A percentile compares a stretch with the other conserved stretches of the same genome.
Evolutionary conservation across 1,140 invertebrate species (phyloP).

Genomic region (Acromyrmex charruanus): DNA sequence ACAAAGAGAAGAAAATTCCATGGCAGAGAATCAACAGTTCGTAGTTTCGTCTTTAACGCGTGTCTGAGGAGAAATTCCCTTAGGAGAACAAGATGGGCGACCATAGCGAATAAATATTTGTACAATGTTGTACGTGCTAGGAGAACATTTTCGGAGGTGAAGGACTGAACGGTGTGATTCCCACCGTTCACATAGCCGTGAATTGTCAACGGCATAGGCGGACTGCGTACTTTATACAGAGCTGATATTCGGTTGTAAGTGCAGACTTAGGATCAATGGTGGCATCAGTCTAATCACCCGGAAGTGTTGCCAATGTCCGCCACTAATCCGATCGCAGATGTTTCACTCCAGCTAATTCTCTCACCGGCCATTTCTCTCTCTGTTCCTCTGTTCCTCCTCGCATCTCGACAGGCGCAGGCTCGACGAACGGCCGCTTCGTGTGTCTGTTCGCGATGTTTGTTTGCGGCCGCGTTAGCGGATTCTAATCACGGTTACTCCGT

Average conservation of each 20-base stretch:
- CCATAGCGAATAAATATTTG: constrained; percentile 53
- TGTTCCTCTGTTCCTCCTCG: not conserved
- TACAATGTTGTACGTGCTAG: constrained; percentile 22
- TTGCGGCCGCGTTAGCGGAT: constrained; percentile 77
- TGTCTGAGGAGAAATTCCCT: constrained; percentile 52
- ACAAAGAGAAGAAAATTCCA: constrained; percentile 22
- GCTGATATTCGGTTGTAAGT: constrained; percentile 73
- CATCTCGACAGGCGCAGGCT: constrained; percentile 9
- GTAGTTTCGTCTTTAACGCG: constrained; percentile 56
- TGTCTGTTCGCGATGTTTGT: constrained; percentile 78
- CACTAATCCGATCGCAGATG: constrained; percentile 83
- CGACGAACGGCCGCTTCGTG: constrained; percentile 59
- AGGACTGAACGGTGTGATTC: not conserved
- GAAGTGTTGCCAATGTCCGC: constrained; percentile 82
- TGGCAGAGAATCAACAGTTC: constrained; percentile 13
- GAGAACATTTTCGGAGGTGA: constrained; percentile 5
- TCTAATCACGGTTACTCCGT: constrained; percentile 74
- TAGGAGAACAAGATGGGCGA: not conserved
- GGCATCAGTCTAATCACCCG: constrained; percentile 82
- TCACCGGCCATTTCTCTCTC: not conserved
- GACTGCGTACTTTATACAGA: constrained; percentile 56
- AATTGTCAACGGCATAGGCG: constrained; percentile 12
- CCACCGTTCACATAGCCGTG: constrained; percentile 1
- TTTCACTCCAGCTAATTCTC: constrained; percentile 68
- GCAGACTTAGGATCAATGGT: constrained; percentile 77